Evolutionary conservation across 2,797 vertebrate species (phyloP).

Genomic region (Pampus argenteus): DNA sequence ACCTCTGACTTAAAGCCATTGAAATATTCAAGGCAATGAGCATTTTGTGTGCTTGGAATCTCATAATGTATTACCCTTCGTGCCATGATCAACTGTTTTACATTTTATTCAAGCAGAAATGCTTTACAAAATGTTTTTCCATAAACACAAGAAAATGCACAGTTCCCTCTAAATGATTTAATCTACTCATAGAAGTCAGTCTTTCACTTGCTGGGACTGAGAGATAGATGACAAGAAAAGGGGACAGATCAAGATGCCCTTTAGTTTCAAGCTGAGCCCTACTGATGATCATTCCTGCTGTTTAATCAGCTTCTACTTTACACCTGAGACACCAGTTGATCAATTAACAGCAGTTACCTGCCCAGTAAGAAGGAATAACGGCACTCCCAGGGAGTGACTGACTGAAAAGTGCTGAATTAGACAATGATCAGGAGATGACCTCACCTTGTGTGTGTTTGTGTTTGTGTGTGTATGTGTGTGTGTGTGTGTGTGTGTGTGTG

Average conservation of each 20-base stretch:
- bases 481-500: no score
- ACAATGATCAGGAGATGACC: slow-evolving; percentile 11
- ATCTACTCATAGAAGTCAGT: background rate
- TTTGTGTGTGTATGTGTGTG: no score
- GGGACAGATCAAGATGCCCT: background rate
- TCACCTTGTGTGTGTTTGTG: no score
- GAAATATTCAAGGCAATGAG: slow-evolving; percentile 32
- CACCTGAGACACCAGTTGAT: slow-evolving; percentile 22
- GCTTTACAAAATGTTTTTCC: background rate
- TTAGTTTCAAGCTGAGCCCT: slow-evolving; percentile 10
- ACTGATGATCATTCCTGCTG: slow-evolving; percentile 8
- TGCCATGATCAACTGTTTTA: slow-evolving; percentile 4
- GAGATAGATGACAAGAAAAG: background rate
- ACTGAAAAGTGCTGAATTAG: slow-evolving; percentile 27
- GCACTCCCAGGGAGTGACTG: slow-evolving; percentile 18
- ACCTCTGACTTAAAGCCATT: slow-evolving; percentile 34
- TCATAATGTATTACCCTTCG: slow-evolving; percentile 1
- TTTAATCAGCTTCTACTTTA: slow-evolving; percentile 25
- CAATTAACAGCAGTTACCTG: slow-evolving; percentile 28
- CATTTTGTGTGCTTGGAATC: background rate
- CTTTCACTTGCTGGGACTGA: slow-evolving; percentile 1
- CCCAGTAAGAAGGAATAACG: slow-evolving; percentile 6
- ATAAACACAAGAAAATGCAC: slow-evolving; percentile 1
- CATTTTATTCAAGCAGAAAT: background rate
- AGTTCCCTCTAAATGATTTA: background rate